Base-by-base conservation (phyloP, 2,797 vertebrate species). In the Gambelia wislizenii region DNA sequence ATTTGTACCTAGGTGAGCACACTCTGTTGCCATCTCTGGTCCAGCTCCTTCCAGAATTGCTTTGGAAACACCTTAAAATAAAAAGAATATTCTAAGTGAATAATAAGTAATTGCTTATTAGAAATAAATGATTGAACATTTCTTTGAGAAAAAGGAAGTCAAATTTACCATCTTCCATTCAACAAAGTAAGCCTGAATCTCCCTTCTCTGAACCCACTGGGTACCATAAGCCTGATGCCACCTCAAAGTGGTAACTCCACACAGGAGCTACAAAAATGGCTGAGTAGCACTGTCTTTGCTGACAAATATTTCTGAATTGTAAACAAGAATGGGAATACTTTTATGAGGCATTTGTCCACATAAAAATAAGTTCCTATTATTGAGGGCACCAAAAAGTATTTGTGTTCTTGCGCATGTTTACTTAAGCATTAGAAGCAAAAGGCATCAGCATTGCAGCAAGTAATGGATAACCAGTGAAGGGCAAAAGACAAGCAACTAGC, bases 11-110 rank as follows among this genome's bases (percentile, higher is more conserved):
- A 95, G 93, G 12, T 1, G 6, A 81, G 52, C 33, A 93, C 98
- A 98, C 91, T 98, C 97, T 0, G 0, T 5, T 96, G 97, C 93
- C 39, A 99, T 98, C 1, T 27, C 33, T 77, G 2, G 25, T 74
- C 98, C 98, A 80, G 98, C 98, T n/a, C 92, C 27, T 0, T 97
- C 96, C 93, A 99, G 94, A 96, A 99, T 98, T 33, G 98, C 98
- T 95, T 96, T 98, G 82, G 98, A 99, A 18, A 99, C 98, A 0
- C 98, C 98, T 99, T 89, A 3, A 81, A 90, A 88, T 12, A 67
- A 94, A 49, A 42, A 93, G 89, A 49, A 80, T 39, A 82, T 52
- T 59, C 39, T 39, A 22, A 13, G 20, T 33, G 64, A 67, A 67
- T 33, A 67, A 67, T 67, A 67, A 67, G 13, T 67, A 33, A 64